Percentiles rank a stretch among this genome's conserved stretches.
These are phyloP conservation scores for Ptilodon capucinus DNA, from an alignment of 2,888 invertebrate genomes.

Conservation along the genomic window DNA sequence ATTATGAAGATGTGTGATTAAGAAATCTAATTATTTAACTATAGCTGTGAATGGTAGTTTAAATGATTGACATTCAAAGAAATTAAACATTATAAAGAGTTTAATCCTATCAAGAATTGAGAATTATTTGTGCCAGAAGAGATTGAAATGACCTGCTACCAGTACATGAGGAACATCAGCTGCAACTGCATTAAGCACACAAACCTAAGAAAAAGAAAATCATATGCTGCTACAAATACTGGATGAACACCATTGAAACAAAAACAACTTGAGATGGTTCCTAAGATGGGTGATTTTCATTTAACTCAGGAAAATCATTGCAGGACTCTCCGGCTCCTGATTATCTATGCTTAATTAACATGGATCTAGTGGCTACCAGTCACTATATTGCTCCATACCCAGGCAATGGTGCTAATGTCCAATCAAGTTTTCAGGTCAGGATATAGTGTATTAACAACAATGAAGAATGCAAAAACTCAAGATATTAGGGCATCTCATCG, in stretches of 20 bases:
- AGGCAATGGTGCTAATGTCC: constrained; percentile 76
- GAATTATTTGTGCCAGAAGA: constrained; percentile 26
- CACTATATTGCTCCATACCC: constrained; percentile 54
- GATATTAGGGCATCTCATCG: constrained; percentile 31
- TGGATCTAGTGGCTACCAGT: constrained; percentile 49
- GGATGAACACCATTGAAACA: constrained; percentile 33
- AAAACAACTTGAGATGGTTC: constrained; percentile 27
- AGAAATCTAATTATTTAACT: not conserved
- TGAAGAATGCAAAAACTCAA: constrained; percentile 48
- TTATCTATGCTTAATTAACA: constrained; percentile 49
- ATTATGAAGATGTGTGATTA: not conserved
- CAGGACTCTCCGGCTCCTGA: constrained; percentile 30
- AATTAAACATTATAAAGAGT: constrained; percentile 11
- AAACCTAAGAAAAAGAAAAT: constrained; percentile 28
- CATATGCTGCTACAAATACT: constrained; percentile 5
- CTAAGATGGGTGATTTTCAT: constrained; percentile 28
- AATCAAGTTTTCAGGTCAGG: constrained; percentile 82
- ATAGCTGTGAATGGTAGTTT: not conserved
- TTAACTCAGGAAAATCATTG: constrained; percentile 27
- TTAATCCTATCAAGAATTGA: constrained; percentile 30
- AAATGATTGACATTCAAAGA: constrained; percentile 5
- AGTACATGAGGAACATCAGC: constrained; percentile 18
- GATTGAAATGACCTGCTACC: constrained; percentile 24
- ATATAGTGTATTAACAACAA: constrained; percentile 50
- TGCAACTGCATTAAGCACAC: constrained; percentile 26